Base-by-base conservation (phyloP, 2,113 vertebrate genomes). In the Nesogale talazaci region DNA sequence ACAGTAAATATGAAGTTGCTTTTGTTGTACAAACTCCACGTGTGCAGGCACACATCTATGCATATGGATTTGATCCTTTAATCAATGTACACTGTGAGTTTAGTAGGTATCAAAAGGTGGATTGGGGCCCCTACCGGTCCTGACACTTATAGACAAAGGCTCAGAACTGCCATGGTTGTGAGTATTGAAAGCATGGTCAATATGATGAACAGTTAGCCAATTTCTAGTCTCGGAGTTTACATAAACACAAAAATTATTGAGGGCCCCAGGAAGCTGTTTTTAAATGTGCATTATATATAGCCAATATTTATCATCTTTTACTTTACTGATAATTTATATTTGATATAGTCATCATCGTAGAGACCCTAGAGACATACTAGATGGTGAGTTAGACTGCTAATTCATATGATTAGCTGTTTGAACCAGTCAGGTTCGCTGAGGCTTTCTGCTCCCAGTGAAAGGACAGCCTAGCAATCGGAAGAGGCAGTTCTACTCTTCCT, bases 221-320 rank as follows among this genome's bases (percentile, higher is more conserved):
- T 23, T 38, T 70, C 86, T 65, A 23, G 14, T 69, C 8, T 91
- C 17, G 77, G 40, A 20, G 65, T 7, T 86, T 38, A 36, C 38
- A 69, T 56, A 77, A 12, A 77, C 56, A 85, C 78, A 86, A 88
- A n/a, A 81, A 80, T 80, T 87, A 87, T 4, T 56, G 12, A 46
- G 63, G 29, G 3, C 25, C 16, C 38, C 34, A 40, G 57, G 72
- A 5, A 83, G 36, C 9, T 83, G 86, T 86, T 67, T 31, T 90
- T 94, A 56, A 56, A 57, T 87, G 19, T 72, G 15, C 1, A 1
- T 59, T 63, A 42, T 70, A 80, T 77, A 15, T 75, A 79, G 10
- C 42, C 42, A 46, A 10, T 46, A 46, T 46, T 46, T 46, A 46
- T 46, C 5, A 46, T 46, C 42, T 46, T 46, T 46, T 10, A 46